phyloP scores from a whole-genome alignment of 2,113 vertebrate genomes.

The Thalassarche chlororhynchos region DNA sequence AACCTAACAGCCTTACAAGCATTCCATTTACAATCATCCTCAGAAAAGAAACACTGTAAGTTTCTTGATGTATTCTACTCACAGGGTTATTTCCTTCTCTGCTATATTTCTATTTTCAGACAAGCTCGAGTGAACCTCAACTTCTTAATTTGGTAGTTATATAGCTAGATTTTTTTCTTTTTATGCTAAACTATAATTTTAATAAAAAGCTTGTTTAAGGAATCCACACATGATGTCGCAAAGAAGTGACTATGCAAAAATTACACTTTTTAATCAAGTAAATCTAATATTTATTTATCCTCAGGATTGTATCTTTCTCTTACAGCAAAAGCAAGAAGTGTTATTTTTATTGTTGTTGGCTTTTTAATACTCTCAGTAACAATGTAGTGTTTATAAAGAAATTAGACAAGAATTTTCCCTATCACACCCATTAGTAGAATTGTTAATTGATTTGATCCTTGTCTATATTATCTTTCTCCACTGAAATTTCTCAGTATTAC shows the following conservation, averaged over 20 bases:
- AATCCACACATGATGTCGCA: neutral
- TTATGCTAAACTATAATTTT: neutral
- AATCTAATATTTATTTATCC: neutral
- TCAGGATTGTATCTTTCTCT: neutral
- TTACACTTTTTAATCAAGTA: neutral
- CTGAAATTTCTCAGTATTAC: neutral
- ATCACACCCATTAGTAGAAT: neutral
- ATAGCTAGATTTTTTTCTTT: neutral
- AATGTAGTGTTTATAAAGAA: neutral
- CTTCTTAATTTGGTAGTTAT: neutral
- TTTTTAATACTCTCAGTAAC: neutral
- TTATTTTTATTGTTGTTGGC: neutral
- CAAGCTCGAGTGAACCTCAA: neutral
- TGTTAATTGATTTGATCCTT: neutral
- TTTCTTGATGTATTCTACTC: neutral
- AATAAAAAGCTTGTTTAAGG: neutral
- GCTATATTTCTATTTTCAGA: neutral
- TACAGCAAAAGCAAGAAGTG: neutral
- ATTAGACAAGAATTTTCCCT: neutral
- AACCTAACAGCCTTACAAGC: neutral
- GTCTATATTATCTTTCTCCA: neutral
- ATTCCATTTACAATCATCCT: neutral
- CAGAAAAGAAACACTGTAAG: neutral
- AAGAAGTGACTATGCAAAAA: neutral
- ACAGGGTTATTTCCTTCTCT: neutral